These are phyloP conservation scores for Parnassius glacialis DNA, from an alignment of 2,888 invertebrate genomes.

Conservation along the genomic window DNA sequence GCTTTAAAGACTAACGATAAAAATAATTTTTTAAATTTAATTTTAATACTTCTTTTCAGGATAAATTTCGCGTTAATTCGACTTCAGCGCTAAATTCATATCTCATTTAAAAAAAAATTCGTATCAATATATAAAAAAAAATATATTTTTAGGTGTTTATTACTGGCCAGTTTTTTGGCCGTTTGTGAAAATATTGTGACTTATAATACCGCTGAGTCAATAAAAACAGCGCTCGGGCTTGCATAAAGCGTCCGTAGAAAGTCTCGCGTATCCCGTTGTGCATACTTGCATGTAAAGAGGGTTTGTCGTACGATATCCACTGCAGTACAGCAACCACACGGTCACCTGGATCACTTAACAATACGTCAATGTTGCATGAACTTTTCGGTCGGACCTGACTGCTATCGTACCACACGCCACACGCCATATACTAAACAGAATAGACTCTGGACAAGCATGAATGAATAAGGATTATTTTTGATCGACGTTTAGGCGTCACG, in stretches of 20 bases:
- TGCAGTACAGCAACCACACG: conserved; percentile 6
- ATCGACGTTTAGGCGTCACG: conserved; percentile 13
- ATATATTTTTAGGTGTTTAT: background rate
- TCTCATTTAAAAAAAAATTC: background rate
- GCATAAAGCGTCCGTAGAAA: conserved; percentile 9
- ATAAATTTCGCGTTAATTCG: no score
- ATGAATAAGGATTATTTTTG: conserved; percentile 15
- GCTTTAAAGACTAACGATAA: no score
- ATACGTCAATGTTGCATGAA: conserved; percentile 28
- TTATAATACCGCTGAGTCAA: background rate
- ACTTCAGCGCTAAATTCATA: no score
- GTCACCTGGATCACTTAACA: conserved; percentile 10
- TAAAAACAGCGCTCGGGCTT: background rate
- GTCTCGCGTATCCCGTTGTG: conserved; percentile 19
- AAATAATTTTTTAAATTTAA: no score
- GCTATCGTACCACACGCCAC: conserved; percentile 21
- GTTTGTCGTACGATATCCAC: conserved; percentile 18
- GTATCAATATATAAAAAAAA: background rate
- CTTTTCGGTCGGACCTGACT: conserved; percentile 25
- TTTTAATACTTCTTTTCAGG: no score
- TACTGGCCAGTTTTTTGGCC: background rate
- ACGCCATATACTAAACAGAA: conserved; percentile 14
- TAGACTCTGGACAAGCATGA: conserved; percentile 22
- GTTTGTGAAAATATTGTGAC: no score
- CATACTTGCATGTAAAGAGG: conserved; percentile 24